Evolutionary conservation across 2,797 vertebrate species (phyloP), one percentile per base, ranked within the genome.

Genomic region (Numenius phaeopus): DNA sequence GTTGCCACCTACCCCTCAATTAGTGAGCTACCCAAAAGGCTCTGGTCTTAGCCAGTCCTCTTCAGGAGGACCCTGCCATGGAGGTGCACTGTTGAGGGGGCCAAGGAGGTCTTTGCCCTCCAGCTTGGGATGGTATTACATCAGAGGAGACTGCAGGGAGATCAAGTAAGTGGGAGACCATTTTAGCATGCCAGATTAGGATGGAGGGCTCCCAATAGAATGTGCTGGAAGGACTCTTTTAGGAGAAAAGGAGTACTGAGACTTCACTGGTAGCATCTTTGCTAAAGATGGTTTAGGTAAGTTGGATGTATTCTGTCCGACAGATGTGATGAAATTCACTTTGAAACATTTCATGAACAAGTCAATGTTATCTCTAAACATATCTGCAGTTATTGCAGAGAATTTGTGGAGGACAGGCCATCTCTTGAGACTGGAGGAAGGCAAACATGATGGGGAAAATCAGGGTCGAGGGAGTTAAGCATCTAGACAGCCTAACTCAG

Each of bases 101-200:
- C 19, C 46, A 24, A 23, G 61, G 46, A 54, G 20, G 16, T 46
- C 32, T 58, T 57, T 49, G 52, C 11, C 44, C 44, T 44, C 9
- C 4, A 39, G 32, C 27, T 52, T 29, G 61, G 29, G 46, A 11
- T 46, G 61, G 39, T 46, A 29, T 54, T 61, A 39, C 0, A 0
- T 54, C 61, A 20, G 61, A 82, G 46, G 23, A 52, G 44, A 23
- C 32, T n/a, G 52, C 19, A 17, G 37, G 39, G 49, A 64, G 42
- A 21, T 37, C 0, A 4, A 19, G 5, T 44, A 44, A 44, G 44
- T 52, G 32, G 32, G 52, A 58, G 44, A 13, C 23, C 13, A 14
- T 29, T 20, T 70, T 29, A 64, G 49, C 24, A 18, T 34, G 49
- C 49, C 32, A 9, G 37, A 5, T 44, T 58, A 58, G 44, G 61